Evolutionary conservation across 1,140 invertebrate species (phyloP), one percentile per base, ranked within the genome.

Genomic region (Eupristina koningsbergeri): DNA sequence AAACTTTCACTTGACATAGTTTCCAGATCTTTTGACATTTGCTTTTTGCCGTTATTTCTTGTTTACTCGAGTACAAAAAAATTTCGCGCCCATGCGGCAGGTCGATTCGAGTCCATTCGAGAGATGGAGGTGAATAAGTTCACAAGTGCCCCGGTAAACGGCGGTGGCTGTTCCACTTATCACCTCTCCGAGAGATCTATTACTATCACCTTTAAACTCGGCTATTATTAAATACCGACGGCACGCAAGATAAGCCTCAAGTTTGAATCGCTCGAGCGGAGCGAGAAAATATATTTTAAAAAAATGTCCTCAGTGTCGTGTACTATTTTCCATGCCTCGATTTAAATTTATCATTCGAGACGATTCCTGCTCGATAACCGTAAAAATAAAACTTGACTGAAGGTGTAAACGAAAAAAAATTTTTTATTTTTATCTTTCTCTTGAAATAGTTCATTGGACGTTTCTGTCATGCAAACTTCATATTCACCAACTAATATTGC

Each of bases 1-100:
- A 67, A 83, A 50, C 75, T 50, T 29, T 76, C 29, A 76, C 84
- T 83, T 84, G 67, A 71, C 67, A 71, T 71, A 71, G 64, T 67
- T 71, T 71, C 36, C 31, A 31, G 22, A 11, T 71, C 19, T 31
- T 71, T 11, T 22, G 64, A 19, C 19, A 22, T 69, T 31, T 69
- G 8, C 6, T 31, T 67, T 19, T 71, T 36, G 19, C 31, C 67
- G 36, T 41, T 13, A n/a, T 9, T 71, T 71, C 7, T 71, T n/a
- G 36, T n/a, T 71, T 19, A 26, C 36, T 41, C 36, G n/a, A 11
- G 7, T 31, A 6, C 0, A 71, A 69, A 26, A 41, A 71, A 71
- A 41, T n/a, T n/a, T n/a, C n/a, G n/a, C n/a, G n/a, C n/a, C n/a
- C n/a, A n/a, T n/a, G n/a, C n/a, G n/a, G n/a, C n/a, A n/a, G n/a